Base-by-base conservation (phyloP, 2,113 vertebrate genomes). In the Scophthalmus maximus region DNA sequence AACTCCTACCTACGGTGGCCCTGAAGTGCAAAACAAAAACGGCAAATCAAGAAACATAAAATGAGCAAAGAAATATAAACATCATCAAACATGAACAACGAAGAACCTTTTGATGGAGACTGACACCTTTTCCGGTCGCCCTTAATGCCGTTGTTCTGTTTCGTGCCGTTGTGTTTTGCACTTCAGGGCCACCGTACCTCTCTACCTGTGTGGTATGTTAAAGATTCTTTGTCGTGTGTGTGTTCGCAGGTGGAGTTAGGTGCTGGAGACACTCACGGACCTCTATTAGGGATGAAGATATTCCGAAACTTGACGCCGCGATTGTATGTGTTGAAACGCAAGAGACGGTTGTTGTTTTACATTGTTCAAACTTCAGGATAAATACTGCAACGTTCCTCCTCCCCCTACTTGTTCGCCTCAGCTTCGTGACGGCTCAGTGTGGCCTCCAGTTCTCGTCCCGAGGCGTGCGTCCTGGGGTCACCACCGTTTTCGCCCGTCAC, bases 241-340 rank as follows among this genome's bases (percentile, higher is more conserved):
- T 87, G 32, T 61, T n/a, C 67, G 68, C 92, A 99, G 98, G 60
- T 99, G 76, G 98, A 99, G 87, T 92, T 99, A 23, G 97, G 95
- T 87, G 97, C 96, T 0, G 98, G 98, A 93, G 91, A 99, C 81
- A 93, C 97, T 49, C 96, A 99, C 0, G 97, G 98, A 17, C 98
- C 98, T 65, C 92, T 97, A 8, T 88, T 98, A 4, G 97, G 97
- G 56, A 78, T 98, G 81, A 99, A 98, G 92, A 91, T 98, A 74
- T 99, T 99, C 87, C 96, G 97, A 50, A 99, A 98, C 73, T 93
- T 99, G 86, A 98, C 98, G 2, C 93, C 95, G 26, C 94, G 95
- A 93, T 98, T 94, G 98, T 98, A 93, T 91, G 86, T 94, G 14
- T 46, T 42, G 9, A 23, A 20, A 6, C 8, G 14, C 30, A 26